phyloP scores from a whole-genome alignment of 2,113 vertebrate genomes.

The Bufo bufo region DNA sequence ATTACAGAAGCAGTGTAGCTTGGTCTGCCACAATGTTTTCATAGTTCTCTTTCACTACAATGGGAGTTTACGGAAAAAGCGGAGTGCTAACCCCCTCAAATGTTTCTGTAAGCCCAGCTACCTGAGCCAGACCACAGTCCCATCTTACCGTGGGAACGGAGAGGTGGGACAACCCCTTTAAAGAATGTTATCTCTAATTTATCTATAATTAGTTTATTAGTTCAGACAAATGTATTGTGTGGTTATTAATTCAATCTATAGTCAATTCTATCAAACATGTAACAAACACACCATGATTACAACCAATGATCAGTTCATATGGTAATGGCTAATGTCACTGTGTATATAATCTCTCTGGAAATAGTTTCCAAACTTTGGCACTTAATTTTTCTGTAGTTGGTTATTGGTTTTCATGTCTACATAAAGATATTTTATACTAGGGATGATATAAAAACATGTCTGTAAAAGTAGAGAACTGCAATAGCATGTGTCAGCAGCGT shows the following conservation, averaged over 20 bases:
- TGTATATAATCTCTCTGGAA: neutral
- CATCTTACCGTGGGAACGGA: too few species aligned
- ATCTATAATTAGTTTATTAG: too few species aligned
- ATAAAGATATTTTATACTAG: neutral
- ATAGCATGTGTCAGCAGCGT: slow-evolving; percentile 9
- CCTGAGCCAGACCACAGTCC: too few species aligned
- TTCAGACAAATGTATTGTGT: too few species aligned
- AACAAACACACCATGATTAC: neutral
- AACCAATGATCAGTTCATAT: neutral
- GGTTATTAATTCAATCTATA: neutral
- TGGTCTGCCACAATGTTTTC: too few species aligned
- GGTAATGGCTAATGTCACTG: neutral
- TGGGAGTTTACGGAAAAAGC: too few species aligned
- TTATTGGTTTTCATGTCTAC: neutral
- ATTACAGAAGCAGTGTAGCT: too few species aligned
- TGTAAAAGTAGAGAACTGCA: neutral
- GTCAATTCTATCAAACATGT: neutral
- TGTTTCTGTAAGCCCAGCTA: too few species aligned
- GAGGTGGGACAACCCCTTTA: too few species aligned
- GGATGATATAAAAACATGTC: neutral
- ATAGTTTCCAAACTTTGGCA: neutral
- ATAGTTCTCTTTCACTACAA: too few species aligned
- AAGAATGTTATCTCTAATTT: too few species aligned
- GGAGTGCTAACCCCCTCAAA: too few species aligned
- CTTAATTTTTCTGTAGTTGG: neutral